Conservation (phyloP, 2,797 vertebrate species). For the Artibeus lituratus region DNA sequence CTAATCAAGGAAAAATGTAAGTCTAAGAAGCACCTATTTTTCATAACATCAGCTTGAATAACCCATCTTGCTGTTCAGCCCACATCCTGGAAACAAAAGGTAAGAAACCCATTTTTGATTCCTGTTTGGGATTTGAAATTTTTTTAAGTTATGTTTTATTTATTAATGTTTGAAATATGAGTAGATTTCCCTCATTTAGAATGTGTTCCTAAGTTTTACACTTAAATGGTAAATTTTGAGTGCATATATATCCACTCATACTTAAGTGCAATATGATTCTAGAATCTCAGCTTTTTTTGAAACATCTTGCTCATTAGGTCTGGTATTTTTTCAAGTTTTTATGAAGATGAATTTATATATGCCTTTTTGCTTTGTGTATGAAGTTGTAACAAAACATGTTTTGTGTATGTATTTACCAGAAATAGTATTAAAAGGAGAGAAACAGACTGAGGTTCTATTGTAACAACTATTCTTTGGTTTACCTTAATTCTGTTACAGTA, state of each 20-base stretch:
- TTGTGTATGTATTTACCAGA: conserved; percentile 40
- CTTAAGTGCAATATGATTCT: conserved; percentile 17
- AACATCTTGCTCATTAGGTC: conserved; percentile 12
- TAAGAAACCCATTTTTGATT: conserved; percentile 71
- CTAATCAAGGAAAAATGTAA: conserved; percentile 69
- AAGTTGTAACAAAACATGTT: conserved; percentile 40
- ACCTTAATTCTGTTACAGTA: background rate
- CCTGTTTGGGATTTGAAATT: conserved; percentile 55
- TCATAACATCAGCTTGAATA: conserved; percentile 71
- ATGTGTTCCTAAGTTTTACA: background rate
- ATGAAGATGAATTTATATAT: conserved; percentile 45
- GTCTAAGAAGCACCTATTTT: conserved; percentile 70
- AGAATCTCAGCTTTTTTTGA: background rate
- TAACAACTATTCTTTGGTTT: conserved; percentile 23
- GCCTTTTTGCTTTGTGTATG: conserved; percentile 60
- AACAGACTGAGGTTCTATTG: conserved; percentile 52
- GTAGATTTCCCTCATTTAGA: background rate
- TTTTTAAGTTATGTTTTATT: conserved; percentile 8
- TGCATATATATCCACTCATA: background rate
- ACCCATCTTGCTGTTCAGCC: conserved; percentile 68
- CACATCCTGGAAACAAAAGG: conserved; percentile 70
- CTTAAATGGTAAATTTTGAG: conserved; percentile 18
- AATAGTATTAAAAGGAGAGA: conserved; percentile 63
- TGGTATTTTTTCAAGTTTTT: conserved; percentile 26
- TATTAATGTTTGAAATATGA: conserved; percentile 24